Base-by-base conservation (phyloP, 2,888 invertebrate species). In the Amiota mariae region DNA sequence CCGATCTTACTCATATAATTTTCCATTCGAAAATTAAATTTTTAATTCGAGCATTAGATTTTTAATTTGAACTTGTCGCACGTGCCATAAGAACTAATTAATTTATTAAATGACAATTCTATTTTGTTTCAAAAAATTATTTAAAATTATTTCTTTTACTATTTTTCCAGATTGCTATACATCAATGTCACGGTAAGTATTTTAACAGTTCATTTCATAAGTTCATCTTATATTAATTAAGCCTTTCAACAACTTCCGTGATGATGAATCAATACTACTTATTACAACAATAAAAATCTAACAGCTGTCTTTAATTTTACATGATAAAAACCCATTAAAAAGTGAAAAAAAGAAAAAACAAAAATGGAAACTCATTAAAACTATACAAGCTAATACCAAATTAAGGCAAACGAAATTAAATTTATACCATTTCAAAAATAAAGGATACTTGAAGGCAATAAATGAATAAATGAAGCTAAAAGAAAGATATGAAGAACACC, bases 321-420 rank as follows among this genome's bases (percentile, higher is more conserved):
- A 63, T 63, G 63, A 20, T 24, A 24, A 10, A 46, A 12, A 68
- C n/a, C 63, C 49, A 68, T 68, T 49, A 54, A 68, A 68, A 54
- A 24, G 13, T 18, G 18, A 12, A 51, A 67, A 11, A 57, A 57
- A 18, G 8, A 49, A 48, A 11, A 51, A 67, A n/a, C n/a, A 11
- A 57, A 57, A 18, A 57, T 15, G 18, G 18, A 54, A 68, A 18
- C 8, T 54, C 67, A 51, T 54, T 51, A 68, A 54, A 13, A 24
- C 51, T 51, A 54, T 20, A 68, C 24, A 51, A 54, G 67, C 67
- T 54, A 68, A 68, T 68, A 24, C 54, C 51, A 68, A 68, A 68
- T 68, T 68, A 54, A 24, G 54, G 51, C 9, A 6, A 3, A 11
- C 67, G 13, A 9, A 68, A 20, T 20, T n/a, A 54, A 20, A 54